Percentiles rank a stretch among this genome's conserved stretches.
phyloP scores from a whole-genome alignment of 1,140 invertebrate species.

The Venturia canescens region DNA sequence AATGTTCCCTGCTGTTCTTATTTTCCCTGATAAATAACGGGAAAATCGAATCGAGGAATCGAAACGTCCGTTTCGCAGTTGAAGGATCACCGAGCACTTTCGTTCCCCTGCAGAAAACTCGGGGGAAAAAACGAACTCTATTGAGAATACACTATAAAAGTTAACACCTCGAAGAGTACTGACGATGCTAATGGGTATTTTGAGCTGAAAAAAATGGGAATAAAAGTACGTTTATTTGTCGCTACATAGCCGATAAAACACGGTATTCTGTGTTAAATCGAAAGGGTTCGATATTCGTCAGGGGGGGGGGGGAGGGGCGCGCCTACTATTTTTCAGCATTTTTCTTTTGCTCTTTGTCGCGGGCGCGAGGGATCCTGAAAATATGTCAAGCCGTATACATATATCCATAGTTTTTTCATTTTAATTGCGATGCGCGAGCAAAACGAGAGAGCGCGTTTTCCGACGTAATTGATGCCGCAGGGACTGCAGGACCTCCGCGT shows the following conservation, averaged over 20 bases:
- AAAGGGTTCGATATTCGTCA: slow-evolving; percentile 27
- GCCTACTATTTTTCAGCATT: background rate
- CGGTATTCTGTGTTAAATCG: slow-evolving; percentile 45
- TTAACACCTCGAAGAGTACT: no score
- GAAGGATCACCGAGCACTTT: no score
- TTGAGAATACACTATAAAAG: no score
- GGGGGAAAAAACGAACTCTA: no score
- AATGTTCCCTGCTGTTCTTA: no score
- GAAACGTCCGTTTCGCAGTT: no score
- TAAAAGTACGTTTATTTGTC: background rate
- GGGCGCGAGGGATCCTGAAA: slow-evolving; percentile 55
- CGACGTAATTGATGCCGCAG: slow-evolving; percentile 61
- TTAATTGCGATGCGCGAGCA: slow-evolving; percentile 60
- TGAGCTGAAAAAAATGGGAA: background rate
- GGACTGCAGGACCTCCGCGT: slow-evolving; percentile 43
- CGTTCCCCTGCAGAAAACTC: no score
- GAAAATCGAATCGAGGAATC: no score
- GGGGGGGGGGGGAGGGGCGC: no score
- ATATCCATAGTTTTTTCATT: slow-evolving; percentile 57
- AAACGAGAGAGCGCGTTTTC: slow-evolving; percentile 49
- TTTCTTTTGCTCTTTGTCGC: slow-evolving; percentile 33
- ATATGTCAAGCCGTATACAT: slow-evolving; percentile 2
- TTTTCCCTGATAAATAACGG: no score
- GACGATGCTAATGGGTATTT: no score
- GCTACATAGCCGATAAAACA: slow-evolving; percentile 15